A percentile compares a stretch with the other conserved stretches of the same genome.
Conservation (phyloP, 2,888 invertebrate species). For the Philaethria dido region DNA sequence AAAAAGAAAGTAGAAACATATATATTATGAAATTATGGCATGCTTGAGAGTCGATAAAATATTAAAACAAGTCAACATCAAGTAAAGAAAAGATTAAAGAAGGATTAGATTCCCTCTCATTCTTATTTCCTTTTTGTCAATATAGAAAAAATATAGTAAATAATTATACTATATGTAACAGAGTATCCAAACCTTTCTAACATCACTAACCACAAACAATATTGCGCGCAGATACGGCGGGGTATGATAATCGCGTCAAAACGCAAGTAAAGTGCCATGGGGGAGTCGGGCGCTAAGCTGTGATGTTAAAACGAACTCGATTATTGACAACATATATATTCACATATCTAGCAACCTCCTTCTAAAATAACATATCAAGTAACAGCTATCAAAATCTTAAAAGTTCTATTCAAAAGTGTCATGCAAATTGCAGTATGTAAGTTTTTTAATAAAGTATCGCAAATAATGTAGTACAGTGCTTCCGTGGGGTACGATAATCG, state of each 20-base stretch:
- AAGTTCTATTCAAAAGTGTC: background rate
- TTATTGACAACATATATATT: constrained; percentile 6
- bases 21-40: too few species aligned
- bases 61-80: too few species aligned
- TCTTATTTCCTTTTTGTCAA: too few species aligned
- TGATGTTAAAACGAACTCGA: constrained; percentile 77
- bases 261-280: constrained; percentile 79
- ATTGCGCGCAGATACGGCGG: constrained; percentile 80
- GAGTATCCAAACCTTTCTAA: constrained; percentile 42
- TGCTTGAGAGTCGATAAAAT: too few species aligned
- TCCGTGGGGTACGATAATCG: constrained; percentile 81
- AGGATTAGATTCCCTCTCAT: too few species aligned
- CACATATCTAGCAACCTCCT: background rate
- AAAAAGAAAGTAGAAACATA: too few species aligned
- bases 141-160: too few species aligned
- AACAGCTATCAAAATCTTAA: background rate
- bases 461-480: constrained; percentile 8
- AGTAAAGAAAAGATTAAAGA: too few species aligned
- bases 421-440: background rate
- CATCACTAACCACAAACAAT: constrained; percentile 65
- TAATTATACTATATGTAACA: background rate
- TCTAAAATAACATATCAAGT: constrained; percentile 3
- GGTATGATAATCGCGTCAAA: constrained; percentile 84
- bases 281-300: constrained; percentile 64
- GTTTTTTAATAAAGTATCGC: constrained; percentile 10